phyloP scores from a whole-genome alignment of 1,140 invertebrate genomes.

The Sitobion miscanthi region DNA sequence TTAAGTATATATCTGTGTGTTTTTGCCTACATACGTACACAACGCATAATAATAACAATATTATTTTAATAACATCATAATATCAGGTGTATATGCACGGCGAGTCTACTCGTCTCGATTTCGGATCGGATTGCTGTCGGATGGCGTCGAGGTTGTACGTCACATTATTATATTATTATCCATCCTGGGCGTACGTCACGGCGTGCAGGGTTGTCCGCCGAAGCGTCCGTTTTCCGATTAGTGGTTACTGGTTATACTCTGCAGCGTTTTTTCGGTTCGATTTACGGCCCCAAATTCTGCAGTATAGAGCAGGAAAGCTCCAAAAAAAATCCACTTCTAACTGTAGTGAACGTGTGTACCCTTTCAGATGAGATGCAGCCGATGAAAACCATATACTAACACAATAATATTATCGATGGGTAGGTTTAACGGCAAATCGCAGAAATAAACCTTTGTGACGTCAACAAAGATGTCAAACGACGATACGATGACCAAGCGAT shows the following conservation, averaged over 20 bases:
- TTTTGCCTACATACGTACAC: not conserved
- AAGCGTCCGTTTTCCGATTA: not conserved
- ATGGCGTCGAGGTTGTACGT: not conserved
- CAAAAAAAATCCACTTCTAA: no score
- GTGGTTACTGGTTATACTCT: no score
- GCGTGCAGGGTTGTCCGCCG: no score
- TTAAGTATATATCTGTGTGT: not conserved
- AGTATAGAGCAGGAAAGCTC: no score
- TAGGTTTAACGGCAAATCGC: not conserved
- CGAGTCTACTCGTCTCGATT: no score
- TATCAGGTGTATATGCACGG: not conserved
- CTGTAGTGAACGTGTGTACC: no score
- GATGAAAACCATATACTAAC: no score
- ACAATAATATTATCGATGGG: not conserved
- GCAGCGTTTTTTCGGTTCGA: no score
- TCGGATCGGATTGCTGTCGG: not conserved
- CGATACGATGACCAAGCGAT: not conserved
- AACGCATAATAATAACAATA: not conserved
- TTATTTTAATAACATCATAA: not conserved
- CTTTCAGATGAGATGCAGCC: no score
- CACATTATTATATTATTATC: not conserved
- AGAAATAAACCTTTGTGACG: not conserved
- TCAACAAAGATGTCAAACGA: no score
- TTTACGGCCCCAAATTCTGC: no score
- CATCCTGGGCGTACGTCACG: no score